phyloP scores from a whole-genome alignment of 2,797 vertebrate genomes.

The Coregonus ussuriensis region DNA sequence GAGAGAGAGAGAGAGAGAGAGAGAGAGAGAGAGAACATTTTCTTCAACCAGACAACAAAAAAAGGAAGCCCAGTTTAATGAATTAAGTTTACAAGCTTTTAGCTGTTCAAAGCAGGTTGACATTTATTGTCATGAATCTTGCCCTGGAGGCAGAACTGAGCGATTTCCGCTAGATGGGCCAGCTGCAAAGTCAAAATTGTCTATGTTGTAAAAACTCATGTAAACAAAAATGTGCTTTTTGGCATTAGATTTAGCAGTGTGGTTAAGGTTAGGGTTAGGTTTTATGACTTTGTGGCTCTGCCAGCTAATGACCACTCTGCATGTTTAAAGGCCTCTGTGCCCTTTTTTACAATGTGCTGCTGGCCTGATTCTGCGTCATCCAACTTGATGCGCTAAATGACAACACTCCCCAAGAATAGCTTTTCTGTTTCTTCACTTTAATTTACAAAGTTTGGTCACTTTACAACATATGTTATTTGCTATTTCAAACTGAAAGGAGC shows the following conservation, averaged over 20 bases:
- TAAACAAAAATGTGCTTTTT: too few relatives aligned
- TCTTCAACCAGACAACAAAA: neutral
- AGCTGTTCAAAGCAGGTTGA: neutral
- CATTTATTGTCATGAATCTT: too few relatives aligned
- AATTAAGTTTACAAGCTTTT: neutral
- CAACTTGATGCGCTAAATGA: neutral
- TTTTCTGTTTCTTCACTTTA: neutral
- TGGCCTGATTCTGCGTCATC: neutral
- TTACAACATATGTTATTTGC: slow-evolving; percentile 18
- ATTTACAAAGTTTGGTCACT: slow-evolving; percentile 19
- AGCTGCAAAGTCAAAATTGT: too few relatives aligned
- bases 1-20: neutral
- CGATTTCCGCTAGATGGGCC: too few relatives aligned
- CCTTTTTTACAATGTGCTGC: slow-evolving; percentile 12
- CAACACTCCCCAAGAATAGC: slow-evolving; percentile 10
- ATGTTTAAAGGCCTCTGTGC: neutral
- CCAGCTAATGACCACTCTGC: too few relatives aligned
- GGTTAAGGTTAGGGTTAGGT: too few relatives aligned
- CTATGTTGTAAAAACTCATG: too few relatives aligned
- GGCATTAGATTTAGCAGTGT: too few relatives aligned
- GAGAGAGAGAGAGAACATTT: neutral
- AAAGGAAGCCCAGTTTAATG: neutral
- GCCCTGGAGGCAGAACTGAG: too few relatives aligned
- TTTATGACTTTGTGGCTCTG: too few relatives aligned
- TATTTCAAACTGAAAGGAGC: slow-evolving; percentile 25